Base-by-base conservation (phyloP, 2,888 invertebrate genomes). In the Didymodactylos carnosus region DNA sequence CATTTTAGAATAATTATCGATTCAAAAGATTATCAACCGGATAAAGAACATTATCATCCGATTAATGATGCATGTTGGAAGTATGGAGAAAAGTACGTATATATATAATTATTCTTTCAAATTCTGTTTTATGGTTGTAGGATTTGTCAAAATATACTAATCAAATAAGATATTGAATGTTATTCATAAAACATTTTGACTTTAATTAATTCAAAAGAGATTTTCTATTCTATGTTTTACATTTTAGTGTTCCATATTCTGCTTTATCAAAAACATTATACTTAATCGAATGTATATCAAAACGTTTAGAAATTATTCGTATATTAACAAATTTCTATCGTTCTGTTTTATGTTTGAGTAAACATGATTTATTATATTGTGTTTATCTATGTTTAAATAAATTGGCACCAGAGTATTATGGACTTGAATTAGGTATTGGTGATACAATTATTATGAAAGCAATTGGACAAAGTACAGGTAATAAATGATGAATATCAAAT, bases 361-460 rank as follows among this genome's bases (percentile, higher is more conserved):
- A 94, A 0, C 87, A 89, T n/a, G 95, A 98, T 83, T 85, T 98
- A 76, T 81, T 94, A 73, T 88, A 91, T 0, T 91, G 92, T 78
- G 88, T 98, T 25, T 97, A 98, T 83, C 84, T 98, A 77, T 94
- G 94, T 80, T 86, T 97, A n/a, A 98, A 98, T 84, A 90, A 91
- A 83, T 85, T 98, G 69, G 95, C 92, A 0, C 97, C 98, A 0
- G 92, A 94, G 0, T 95, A 94, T 82, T 91, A 94, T 83, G 95
- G 93, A 85, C 81, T 91, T 39, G 92, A 93, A 82, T 84, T 92
- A 79, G 97, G 97, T n/a, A 79, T 83, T 43, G 97, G 97, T 0
- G 97, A 98, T 80, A 90, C 90, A 0, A 90, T 90, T 77, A 85
- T 98, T 71, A 91, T 94, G 89, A 94, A 94, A 85, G 92, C 94